Percentiles rank a stretch among this genome's conserved stretches.
phyloP scores from a whole-genome alignment of 2,797 vertebrate species.

The Mus spretus region DNA sequence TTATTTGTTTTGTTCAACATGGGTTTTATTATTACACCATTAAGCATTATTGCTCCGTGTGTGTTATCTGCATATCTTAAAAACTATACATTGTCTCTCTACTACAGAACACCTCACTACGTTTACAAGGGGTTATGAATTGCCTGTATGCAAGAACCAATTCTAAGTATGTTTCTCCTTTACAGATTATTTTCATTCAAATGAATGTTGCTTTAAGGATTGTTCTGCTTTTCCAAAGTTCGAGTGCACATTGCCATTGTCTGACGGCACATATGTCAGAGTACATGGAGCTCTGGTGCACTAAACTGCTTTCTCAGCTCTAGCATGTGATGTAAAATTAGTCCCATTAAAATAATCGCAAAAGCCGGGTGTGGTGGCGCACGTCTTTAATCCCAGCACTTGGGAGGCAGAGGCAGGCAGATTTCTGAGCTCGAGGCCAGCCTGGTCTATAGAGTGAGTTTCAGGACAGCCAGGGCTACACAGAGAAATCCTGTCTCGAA shows the following conservation, averaged over 20 bases:
- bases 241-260: not conserved
- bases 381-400: too few relatives aligned
- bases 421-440: too few relatives aligned
- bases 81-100: not conserved
- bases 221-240: not conserved
- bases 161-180: not conserved
- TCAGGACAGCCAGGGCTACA: too few relatives aligned
- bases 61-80: not conserved
- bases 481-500: too few relatives aligned
- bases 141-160: not conserved
- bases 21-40: not conserved
- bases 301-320: slow-evolving; percentile 27
- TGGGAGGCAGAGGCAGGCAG: too few relatives aligned
- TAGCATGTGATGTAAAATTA: slow-evolving; percentile 10
- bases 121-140: not conserved
- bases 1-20: not conserved
- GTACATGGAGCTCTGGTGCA: not conserved
- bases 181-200: slow-evolving; percentile 6
- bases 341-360: slow-evolving; percentile 10
- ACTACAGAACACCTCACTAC: not conserved
- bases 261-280: slow-evolving; percentile 16
- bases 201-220: slow-evolving; percentile 4
- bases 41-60: not conserved
- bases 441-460: too few relatives aligned
- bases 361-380: too few relatives aligned